Evolutionary conservation across 2,113 vertebrate species (phyloP).

Genomic region (Pelmatolapia mariae): DNA sequence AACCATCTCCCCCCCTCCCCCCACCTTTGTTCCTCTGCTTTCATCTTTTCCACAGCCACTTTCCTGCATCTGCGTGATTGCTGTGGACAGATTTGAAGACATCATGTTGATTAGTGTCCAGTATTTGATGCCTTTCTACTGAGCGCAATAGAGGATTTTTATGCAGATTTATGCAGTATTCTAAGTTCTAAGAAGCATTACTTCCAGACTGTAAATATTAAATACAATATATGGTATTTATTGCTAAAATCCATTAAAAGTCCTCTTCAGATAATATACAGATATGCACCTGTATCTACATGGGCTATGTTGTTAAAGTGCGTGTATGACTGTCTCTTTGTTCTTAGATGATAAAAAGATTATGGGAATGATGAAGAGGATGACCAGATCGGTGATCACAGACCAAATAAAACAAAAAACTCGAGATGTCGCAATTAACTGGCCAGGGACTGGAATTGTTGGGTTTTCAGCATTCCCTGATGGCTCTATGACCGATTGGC

Average conservation of each 20-base stretch:
- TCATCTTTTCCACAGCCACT: slow-evolving; percentile 21
- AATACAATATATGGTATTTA: not conserved
- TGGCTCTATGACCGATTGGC: not conserved
- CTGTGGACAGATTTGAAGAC: slow-evolving; percentile 1
- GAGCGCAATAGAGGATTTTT: not conserved
- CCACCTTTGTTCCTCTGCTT: not conserved
- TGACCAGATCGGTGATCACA: not conserved
- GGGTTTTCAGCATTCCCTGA: not conserved
- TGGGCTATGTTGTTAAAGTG: not conserved
- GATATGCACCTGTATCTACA: not conserved
- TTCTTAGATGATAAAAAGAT: not conserved
- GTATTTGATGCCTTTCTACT: slow-evolving; percentile 16
- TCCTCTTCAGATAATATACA: not conserved
- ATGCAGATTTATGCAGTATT: not conserved
- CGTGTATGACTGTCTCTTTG: not conserved
- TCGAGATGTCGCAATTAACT: not conserved
- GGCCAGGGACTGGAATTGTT: not conserved
- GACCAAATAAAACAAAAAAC: not conserved
- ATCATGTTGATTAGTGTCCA: slow-evolving; percentile 3
- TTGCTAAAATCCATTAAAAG: not conserved
- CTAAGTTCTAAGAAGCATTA: not conserved
- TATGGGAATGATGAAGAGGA: not conserved
- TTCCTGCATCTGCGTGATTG: slow-evolving; percentile 19
- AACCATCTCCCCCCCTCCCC: not conserved
- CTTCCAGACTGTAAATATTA: not conserved